Percentiles rank a stretch among this genome's conserved stretches.
Evolutionary conservation across 2,888 invertebrate species (phyloP).

Genomic region (Dioctria linearis): DNA sequence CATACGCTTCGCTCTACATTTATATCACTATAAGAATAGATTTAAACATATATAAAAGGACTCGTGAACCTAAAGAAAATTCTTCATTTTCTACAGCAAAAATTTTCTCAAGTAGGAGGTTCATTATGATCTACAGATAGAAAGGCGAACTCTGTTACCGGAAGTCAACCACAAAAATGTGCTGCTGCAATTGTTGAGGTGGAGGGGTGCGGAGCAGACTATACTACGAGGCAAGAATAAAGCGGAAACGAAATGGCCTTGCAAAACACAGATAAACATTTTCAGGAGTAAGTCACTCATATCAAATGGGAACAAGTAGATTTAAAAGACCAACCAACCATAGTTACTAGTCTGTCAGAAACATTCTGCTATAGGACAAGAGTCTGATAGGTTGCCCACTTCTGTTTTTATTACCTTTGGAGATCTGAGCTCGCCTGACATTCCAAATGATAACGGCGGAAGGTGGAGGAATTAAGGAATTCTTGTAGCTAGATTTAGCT

Average conservation of each 20-base stretch:
- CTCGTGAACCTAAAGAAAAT: constrained; percentile 15
- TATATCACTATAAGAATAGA: constrained; percentile 41
- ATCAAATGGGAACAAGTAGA: constrained; percentile 8
- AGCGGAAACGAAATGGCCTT: not conserved
- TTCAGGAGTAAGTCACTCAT: constrained; percentile 6
- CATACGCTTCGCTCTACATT: constrained; percentile 53
- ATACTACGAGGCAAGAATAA: not conserved
- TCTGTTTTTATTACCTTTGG: not conserved
- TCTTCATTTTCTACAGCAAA: constrained; percentile 3
- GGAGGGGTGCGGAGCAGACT: not conserved
- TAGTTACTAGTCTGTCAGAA: not conserved
- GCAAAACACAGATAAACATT: constrained; percentile 3
- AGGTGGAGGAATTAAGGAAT: too few relatives aligned
- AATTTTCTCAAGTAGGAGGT: constrained; percentile 40
- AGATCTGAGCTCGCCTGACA: too few relatives aligned
- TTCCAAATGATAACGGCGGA: too few relatives aligned
- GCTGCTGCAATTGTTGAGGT: constrained; percentile 20
- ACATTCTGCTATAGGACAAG: not conserved
- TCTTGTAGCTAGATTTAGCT: too few relatives aligned
- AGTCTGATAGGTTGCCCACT: not conserved
- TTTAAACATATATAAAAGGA: not conserved
- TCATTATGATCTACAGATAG: constrained; percentile 29
- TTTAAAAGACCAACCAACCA: constrained; percentile 11
- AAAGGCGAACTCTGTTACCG: not conserved
- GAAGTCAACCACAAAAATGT: constrained; percentile 9